phyloP scores from a whole-genome alignment of 2,113 vertebrate species.

The Gobio gobio region DNA sequence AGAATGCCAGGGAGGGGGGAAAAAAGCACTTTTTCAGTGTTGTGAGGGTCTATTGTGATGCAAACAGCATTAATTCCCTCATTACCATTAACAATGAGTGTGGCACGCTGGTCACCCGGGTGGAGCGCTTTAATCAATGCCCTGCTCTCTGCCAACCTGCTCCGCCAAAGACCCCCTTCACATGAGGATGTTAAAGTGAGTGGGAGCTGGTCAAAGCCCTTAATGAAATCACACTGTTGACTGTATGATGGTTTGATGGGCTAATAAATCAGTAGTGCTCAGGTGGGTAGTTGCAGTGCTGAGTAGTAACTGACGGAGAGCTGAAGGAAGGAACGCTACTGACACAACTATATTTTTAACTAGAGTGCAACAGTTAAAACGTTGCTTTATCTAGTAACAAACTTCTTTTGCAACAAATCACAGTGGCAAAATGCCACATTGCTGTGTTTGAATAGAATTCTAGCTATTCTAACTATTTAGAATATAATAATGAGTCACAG shows the following conservation, averaged over 20 bases:
- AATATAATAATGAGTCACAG: no score
- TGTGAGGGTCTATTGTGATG: slow-evolving; percentile 61
- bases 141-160: slow-evolving; percentile 54
- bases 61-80: slow-evolving; percentile 64
- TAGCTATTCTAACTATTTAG: background rate
- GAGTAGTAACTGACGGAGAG: background rate
- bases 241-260: slow-evolving; percentile 50
- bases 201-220: slow-evolving; percentile 47
- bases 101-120: slow-evolving; percentile 55
- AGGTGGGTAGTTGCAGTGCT: slow-evolving; percentile 9
- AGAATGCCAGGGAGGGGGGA: slow-evolving; percentile 20
- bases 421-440: background rate
- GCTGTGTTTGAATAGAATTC: background rate
- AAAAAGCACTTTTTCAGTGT: slow-evolving; percentile 43
- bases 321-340: background rate
- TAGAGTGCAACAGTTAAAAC: background rate
- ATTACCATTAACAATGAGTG: slow-evolving; percentile 63
- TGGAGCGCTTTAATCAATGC: slow-evolving; percentile 61
- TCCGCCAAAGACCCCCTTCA: slow-evolving; percentile 44
- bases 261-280: slow-evolving; percentile 27
- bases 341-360: background rate
- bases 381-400: background rate
- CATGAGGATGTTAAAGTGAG: slow-evolving; percentile 40
- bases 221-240: slow-evolving; percentile 53
- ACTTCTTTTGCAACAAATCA: background rate